These are phyloP conservation scores for Morpho achilles DNA, from an alignment of 2,888 invertebrate genomes.

Conservation along the genomic window DNA sequence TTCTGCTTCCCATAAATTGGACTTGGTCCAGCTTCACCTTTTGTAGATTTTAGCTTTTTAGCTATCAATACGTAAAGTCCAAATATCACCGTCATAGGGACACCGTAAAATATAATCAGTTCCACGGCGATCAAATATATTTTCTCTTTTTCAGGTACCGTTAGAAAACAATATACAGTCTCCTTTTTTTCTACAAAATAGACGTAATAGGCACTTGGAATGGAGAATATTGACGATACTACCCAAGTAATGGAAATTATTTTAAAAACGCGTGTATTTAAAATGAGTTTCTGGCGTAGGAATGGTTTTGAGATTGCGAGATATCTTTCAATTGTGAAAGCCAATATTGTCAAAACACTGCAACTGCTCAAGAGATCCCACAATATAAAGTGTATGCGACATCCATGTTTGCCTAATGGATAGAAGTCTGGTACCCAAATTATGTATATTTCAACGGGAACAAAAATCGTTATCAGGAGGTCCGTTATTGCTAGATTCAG, in stretches of 20 bases:
- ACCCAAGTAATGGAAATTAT: constrained; percentile 86
- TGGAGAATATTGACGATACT: constrained; percentile 83
- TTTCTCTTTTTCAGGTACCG: constrained; percentile 37
- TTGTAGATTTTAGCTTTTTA: constrained; percentile 81
- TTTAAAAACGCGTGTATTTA: constrained; percentile 87
- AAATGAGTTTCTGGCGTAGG: constrained; percentile 86
- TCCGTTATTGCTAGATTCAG: constrained; percentile 89
- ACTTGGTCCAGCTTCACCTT: constrained; percentile 72
- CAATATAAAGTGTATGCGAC: constrained; percentile 85
- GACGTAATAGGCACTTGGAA: constrained; percentile 80
- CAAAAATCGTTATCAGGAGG: constrained; percentile 82
- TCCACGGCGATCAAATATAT: constrained; percentile 71
- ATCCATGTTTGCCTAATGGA: constrained; percentile 87
- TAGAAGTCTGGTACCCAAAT: constrained; percentile 88
- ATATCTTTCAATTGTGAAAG: constrained; percentile 93
- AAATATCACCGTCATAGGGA: constrained; percentile 90
- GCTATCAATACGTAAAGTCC: constrained; percentile 89
- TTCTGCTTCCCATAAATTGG: constrained; percentile 60
- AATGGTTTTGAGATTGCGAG: constrained; percentile 92
- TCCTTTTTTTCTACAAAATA: constrained; percentile 55
- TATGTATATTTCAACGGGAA: constrained; percentile 89
- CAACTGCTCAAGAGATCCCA: constrained; percentile 91
- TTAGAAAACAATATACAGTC: constrained; percentile 58
- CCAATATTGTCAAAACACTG: constrained; percentile 90
- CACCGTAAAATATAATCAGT: constrained; percentile 88